Evolutionary conservation across 1,140 invertebrate species (phyloP), one percentile per base, ranked within the genome.

Genomic region (Belonocnema kinseyi): DNA sequence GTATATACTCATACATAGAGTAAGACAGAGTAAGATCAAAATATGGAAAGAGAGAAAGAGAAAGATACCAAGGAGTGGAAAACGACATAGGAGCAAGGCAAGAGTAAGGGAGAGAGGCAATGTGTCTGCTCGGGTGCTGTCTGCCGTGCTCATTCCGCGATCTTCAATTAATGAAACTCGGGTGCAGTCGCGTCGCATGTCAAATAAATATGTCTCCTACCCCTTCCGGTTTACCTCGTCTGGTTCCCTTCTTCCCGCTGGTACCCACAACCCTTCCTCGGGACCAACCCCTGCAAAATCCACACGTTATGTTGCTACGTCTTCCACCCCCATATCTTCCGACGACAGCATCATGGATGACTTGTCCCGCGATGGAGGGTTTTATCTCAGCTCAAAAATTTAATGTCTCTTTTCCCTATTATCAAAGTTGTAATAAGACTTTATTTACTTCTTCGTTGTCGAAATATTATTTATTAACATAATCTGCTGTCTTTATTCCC

Each of bases 151-250:
- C 90, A 89, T 90, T 91, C 87, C 88, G 89, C 89, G 91, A 91
- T 92, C 91, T 91, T 92, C 90, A 92, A 92, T 91, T 92, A 92
- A 92, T 92, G 91, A 91, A 92, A 91, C 90, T 91, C 89, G 88
- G 90, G 83, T 90, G 90, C 90, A 91, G 90, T 91, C 89, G 89
- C 90, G 89, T 92, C 89, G 89, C 91, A 91, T 88, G 90, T 91
- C 90, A 91, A 92, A 92, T 91, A 92, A 91, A 91, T 91, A 91
- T 91, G 90, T 91, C 90, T 89, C 87, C 85, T 79, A 75, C 83
- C 75, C 83, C 75, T 81, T 46, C 80, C 77, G 72, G 79, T 85
- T 87, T 80, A 76, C 83, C 76, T 77, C 77, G 73, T 80, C 72
- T 76, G 78, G 46, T 56, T 73, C 61, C 74, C 83, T 81, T 82